Conservation (phyloP, 1,140 invertebrate species). For the Aporrectodea caliginosa region DNA sequence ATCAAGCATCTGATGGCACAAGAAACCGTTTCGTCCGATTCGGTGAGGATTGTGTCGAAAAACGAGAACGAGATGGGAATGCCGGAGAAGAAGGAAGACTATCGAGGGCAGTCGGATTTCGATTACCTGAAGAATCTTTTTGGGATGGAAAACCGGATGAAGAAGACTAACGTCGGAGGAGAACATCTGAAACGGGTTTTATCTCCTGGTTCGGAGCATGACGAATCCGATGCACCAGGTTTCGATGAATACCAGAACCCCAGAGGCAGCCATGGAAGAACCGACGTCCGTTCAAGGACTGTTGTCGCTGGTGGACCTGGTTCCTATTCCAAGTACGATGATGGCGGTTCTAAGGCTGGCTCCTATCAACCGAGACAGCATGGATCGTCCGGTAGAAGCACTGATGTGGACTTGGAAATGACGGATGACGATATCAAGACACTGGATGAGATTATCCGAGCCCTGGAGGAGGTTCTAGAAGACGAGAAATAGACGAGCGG, state of each 20-base stretch:
- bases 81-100: background rate
- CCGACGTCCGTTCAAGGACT: too few species aligned
- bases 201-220: background rate
- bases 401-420: background rate
- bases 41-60: background rate
- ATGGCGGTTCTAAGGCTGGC: too few species aligned
- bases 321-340: too few species aligned
- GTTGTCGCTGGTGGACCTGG: background rate
- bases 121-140: background rate
- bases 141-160: background rate
- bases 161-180: background rate
- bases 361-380: background rate
- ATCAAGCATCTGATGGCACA: background rate
- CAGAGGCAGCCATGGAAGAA: too few species aligned
- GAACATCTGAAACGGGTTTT: background rate
- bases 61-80: background rate
- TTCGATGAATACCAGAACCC: too few species aligned
- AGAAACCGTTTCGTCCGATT: background rate
- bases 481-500: background rate
- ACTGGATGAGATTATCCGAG: background rate
- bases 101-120: background rate
- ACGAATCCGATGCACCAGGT: too few species aligned
- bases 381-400: background rate
- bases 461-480: background rate
- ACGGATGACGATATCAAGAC: background rate